phyloP scores from a whole-genome alignment of 1,140 invertebrate species.

The Cyphomyrmex costatus region DNA sequence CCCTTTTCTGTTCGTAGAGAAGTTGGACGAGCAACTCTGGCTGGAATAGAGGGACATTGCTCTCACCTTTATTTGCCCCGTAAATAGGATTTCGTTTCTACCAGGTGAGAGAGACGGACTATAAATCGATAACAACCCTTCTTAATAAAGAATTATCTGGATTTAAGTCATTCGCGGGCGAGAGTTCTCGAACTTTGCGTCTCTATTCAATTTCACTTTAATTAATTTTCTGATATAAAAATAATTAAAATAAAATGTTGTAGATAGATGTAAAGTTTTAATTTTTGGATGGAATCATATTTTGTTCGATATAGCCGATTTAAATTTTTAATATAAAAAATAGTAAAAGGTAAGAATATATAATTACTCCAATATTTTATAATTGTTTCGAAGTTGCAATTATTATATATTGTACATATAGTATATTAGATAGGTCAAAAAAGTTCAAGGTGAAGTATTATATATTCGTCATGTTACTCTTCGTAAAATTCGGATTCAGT shows the following conservation, averaged over 20 bases:
- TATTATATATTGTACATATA: not conserved
- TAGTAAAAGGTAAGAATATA: not conserved
- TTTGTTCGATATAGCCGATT: not conserved
- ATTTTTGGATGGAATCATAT: not conserved
- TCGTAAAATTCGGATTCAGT: not conserved
- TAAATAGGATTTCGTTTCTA: conserved; percentile 11
- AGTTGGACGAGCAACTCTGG: conserved; percentile 46
- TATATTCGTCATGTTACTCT: not conserved
- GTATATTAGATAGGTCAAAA: not conserved
- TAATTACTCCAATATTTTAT: not conserved
- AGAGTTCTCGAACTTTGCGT: not conserved
- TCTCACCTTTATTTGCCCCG: conserved; percentile 58
- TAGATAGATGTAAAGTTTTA: not conserved
- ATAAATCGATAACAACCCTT: conserved; percentile 12
- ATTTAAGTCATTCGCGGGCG: not conserved
- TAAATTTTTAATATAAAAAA: conserved; percentile 22
- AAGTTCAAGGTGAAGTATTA: not conserved
- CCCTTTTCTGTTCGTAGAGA: conserved; percentile 33
- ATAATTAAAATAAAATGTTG: conserved; percentile 8
- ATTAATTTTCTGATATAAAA: not conserved
- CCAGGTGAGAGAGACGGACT: not conserved
- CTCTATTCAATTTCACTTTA: not conserved
- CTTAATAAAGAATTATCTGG: not conserved
- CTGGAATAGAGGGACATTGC: conserved; percentile 35
- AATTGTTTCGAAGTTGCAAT: not conserved